These are phyloP conservation scores for Melitaea athalia DNA, from an alignment of 2,888 invertebrate genomes.

Conservation along the genomic window DNA sequence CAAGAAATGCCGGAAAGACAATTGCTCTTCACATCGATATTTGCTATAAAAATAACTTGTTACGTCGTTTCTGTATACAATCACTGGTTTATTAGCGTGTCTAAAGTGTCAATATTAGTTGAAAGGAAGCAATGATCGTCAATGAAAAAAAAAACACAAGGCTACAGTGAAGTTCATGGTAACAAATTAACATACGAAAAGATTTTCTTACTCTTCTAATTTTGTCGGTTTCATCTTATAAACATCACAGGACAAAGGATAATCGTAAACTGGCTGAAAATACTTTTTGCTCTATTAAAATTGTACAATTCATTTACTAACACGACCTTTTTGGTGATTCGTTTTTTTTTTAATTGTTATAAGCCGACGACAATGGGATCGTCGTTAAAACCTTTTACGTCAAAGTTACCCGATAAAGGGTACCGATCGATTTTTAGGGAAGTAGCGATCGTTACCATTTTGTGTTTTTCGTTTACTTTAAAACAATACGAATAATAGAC, in stretches of 20 bases:
- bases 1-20: constrained; percentile 6
- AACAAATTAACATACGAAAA: constrained; percentile 78
- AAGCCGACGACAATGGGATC: constrained; percentile 49
- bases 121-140: constrained; percentile 58
- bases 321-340: constrained; percentile 36
- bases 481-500: constrained; percentile 11
- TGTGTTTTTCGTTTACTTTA: background rate
- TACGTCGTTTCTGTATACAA: constrained; percentile 14
- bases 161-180: constrained; percentile 67
- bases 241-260: constrained; percentile 47
- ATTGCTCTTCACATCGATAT: constrained; percentile 7
- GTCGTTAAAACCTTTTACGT: constrained; percentile 68
- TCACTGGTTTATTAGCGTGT: constrained; percentile 27
- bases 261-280: constrained; percentile 52
- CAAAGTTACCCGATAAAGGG: constrained; percentile 47
- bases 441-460: constrained; percentile 7
- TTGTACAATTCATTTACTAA: constrained; percentile 50
- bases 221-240: constrained; percentile 29
- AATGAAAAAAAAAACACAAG: constrained; percentile 60
- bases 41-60: constrained; percentile 10
- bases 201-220: constrained; percentile 63
- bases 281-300: constrained; percentile 75
- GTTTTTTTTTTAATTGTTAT: constrained; percentile 33
- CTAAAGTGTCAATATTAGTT: constrained; percentile 37
- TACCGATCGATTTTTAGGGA: constrained; percentile 48